Percentiles rank a stretch among this genome's conserved stretches.
These are phyloP conservation scores for Pongo abelii DNA, from an alignment of 2,113 vertebrate genomes.

Conservation along the genomic window DNA sequence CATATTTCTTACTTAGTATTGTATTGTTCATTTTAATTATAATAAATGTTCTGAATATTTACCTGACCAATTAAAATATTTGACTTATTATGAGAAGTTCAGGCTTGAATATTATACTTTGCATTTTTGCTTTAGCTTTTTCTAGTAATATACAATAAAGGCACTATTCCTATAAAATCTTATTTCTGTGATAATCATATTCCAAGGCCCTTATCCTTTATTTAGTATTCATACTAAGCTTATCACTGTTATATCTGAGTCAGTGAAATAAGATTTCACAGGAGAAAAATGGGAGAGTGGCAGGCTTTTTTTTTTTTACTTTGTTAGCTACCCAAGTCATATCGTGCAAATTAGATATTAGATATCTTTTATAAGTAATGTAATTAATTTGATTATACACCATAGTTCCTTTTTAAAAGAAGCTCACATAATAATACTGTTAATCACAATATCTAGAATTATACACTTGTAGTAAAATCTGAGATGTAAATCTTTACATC, in stretches of 20 bases:
- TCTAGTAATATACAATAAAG: neutral
- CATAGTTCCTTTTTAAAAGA: neutral
- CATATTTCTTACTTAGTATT: neutral
- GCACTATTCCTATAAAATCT: constrained; percentile 7
- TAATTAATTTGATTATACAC: neutral
- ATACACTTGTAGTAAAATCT: neutral
- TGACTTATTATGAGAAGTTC: neutral
- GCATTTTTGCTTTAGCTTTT: constrained; percentile 6
- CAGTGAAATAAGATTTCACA: constrained; percentile 27
- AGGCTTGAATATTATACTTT: constrained; percentile 2
- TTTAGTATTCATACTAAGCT: constrained; percentile 1
- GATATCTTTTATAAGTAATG: neutral
- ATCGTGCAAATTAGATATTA: neutral
- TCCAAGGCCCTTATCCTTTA: neutral
- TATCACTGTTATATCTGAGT: constrained; percentile 9
- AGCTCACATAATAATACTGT: neutral
- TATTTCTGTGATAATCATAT: constrained; percentile 33
- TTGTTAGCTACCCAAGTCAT: neutral
- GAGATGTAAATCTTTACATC: neutral
- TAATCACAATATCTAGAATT: neutral
- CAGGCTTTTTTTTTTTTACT: neutral
- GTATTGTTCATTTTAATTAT: constrained; percentile 32
- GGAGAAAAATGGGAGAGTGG: neutral
- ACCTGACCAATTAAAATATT: constrained; percentile 42
- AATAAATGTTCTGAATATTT: neutral